Conservation (phyloP, 2,113 vertebrate species). For the Rhagologus leucostigma region DNA sequence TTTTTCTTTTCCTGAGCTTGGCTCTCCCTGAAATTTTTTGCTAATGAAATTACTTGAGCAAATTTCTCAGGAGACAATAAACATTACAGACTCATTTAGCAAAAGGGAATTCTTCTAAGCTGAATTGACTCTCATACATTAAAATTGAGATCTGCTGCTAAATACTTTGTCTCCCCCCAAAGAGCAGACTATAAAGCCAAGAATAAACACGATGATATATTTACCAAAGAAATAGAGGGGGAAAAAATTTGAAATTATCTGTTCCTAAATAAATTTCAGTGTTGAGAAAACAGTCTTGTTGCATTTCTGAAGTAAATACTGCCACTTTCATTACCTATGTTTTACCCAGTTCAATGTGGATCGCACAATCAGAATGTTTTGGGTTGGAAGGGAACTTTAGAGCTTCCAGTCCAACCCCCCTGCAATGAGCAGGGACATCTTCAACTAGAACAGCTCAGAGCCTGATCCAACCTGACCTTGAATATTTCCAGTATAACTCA, state of each 20-base stretch:
- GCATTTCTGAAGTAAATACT: not conserved
- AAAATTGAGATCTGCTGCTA: slow-evolving; percentile 20
- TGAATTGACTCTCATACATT: not conserved
- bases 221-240: slow-evolving; percentile 9
- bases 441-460: not conserved
- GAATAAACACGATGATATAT: slow-evolving; percentile 16
- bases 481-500: not conserved
- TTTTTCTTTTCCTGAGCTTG: not conserved
- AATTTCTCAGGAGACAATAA: slow-evolving; percentile 29
- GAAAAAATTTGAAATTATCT: not conserved
- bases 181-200: not conserved
- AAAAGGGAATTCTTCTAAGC: slow-evolving; percentile 19
- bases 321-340: not conserved
- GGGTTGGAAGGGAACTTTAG: not conserved
- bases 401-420: not conserved
- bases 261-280: not conserved
- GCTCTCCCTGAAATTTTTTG: not conserved
- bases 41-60: slow-evolving; percentile 31
- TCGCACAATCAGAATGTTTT: not conserved
- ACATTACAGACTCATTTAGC: slow-evolving; percentile 4
- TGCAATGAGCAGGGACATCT: not conserved
- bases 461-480: not conserved
- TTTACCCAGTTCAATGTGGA: not conserved
- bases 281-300: not conserved
- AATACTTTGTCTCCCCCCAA: not conserved